Evolutionary conservation across 2,797 vertebrate genomes (phyloP).

Genomic region (Danio jaintianensis): DNA sequence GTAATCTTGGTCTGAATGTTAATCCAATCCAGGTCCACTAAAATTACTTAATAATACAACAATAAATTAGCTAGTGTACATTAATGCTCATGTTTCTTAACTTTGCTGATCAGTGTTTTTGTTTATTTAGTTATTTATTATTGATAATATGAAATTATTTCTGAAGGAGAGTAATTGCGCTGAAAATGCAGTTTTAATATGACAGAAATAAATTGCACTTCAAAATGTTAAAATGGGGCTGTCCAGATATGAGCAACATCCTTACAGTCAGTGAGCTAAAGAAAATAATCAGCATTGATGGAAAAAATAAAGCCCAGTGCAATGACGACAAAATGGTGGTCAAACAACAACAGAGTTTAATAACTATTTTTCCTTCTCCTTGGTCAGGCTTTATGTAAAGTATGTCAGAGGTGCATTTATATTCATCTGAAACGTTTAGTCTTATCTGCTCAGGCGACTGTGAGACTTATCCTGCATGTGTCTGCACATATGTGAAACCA

Average conservation of each 20-base stretch:
- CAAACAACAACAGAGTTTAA: neutral
- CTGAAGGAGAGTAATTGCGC: too few species aligned
- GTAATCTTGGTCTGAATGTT: too few species aligned
- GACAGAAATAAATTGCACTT: too few species aligned
- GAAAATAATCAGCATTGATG: neutral
- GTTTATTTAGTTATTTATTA: too few species aligned
- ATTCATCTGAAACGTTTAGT: neutral
- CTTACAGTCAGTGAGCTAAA: neutral
- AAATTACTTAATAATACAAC: too few species aligned
- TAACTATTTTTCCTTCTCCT: neutral
- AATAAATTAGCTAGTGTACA: too few species aligned
- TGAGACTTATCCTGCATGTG: slow-evolving; percentile 6
- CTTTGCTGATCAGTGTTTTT: too few species aligned
- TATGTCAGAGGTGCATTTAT: neutral
- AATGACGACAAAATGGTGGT: neutral
- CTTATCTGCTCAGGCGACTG: neutral
- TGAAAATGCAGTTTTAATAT: too few species aligned
- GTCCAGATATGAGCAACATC: neutral
- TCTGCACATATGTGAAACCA: neutral
- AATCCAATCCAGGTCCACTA: too few species aligned
- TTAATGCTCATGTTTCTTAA: too few species aligned
- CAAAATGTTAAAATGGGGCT: too few species aligned
- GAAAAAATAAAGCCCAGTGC: neutral
- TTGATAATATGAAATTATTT: too few species aligned
- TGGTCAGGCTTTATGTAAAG: neutral